Conservation (phyloP, 2,113 vertebrate genomes). For the Equus quagga region DNA sequence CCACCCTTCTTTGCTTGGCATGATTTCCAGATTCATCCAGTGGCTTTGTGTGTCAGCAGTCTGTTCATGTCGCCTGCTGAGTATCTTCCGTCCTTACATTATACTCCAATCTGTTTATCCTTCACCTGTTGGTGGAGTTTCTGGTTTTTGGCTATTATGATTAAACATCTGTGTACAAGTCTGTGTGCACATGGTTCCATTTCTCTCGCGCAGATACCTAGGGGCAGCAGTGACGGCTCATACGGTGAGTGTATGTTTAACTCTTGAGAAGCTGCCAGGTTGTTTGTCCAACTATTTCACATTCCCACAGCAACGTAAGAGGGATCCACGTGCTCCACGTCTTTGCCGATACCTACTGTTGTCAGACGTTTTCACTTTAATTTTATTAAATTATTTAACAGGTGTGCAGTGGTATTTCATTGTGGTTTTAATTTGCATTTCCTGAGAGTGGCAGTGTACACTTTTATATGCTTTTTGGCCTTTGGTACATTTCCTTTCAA, state of each 20-base stretch:
- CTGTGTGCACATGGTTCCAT: not conserved
- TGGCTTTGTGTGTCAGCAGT: not conserved
- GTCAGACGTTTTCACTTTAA: not conserved
- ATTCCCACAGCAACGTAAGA: not conserved
- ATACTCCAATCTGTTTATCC: not conserved
- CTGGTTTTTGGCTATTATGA: not conserved
- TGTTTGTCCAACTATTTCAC: not conserved
- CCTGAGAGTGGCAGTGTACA: not conserved
- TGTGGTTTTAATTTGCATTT: conserved; percentile 6
- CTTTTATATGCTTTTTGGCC: not conserved
- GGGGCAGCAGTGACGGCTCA: not conserved
- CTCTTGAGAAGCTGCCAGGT: not conserved
- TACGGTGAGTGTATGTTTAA: accelerated
- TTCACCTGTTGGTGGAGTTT: not conserved
- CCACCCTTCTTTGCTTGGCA: not conserved
- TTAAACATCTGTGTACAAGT: not conserved
- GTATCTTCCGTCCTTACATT: too few species aligned
- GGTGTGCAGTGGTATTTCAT: not conserved
- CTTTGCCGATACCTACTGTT: not conserved
- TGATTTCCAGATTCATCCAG: not conserved
- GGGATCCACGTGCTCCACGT: not conserved
- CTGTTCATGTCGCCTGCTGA: not conserved
- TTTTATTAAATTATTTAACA: not conserved
- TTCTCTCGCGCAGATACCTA: not conserved
- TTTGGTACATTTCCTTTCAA: not conserved